These are phyloP conservation scores for Tympanuchus pallidicinctus DNA, from an alignment of 2,113 vertebrate genomes.

Conservation along the genomic window DNA sequence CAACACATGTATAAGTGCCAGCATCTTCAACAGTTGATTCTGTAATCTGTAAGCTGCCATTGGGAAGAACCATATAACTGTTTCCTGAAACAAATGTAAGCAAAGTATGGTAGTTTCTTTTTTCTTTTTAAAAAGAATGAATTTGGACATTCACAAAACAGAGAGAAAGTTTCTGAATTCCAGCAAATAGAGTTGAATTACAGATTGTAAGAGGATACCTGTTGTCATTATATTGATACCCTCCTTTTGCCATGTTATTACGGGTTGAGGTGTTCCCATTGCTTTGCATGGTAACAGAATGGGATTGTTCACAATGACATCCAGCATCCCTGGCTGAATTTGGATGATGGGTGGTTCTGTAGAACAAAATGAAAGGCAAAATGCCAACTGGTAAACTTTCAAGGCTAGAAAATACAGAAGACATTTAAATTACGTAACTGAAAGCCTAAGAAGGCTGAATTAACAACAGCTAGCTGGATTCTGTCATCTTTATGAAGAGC, in stretches of 20 bases:
- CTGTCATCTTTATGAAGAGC: background rate
- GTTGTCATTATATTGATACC: constrained; percentile 87
- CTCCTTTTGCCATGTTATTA: constrained; percentile 96
- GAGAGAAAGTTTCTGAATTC: background rate
- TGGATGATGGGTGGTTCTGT: constrained; percentile 90
- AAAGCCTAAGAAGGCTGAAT: background rate
- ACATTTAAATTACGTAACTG: background rate
- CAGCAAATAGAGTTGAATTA: background rate
- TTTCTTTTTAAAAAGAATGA: background rate
- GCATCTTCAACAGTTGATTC: constrained; percentile 84
- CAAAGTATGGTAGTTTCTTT: background rate
- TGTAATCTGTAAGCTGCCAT: constrained; percentile 89
- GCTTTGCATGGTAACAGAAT: constrained; percentile 89
- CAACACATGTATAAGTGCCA: constrained; percentile 93
- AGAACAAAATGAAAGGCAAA: background rate
- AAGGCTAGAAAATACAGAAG: background rate
- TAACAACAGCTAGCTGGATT: background rate
- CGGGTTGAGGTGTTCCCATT: constrained; percentile 86
- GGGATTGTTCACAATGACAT: constrained; percentile 89
- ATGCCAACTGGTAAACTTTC: background rate
- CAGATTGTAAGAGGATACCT: constrained; percentile 75
- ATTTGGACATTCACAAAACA: background rate
- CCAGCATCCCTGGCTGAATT: constrained; percentile 81
- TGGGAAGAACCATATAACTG: constrained; percentile 83
- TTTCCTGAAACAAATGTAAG: constrained; percentile 73